Percentiles rank a stretch among this genome's conserved stretches.
Evolutionary conservation across 2,113 vertebrate genomes (phyloP).

Genomic region (Rhynchopsitta pachyrhyncha): DNA sequence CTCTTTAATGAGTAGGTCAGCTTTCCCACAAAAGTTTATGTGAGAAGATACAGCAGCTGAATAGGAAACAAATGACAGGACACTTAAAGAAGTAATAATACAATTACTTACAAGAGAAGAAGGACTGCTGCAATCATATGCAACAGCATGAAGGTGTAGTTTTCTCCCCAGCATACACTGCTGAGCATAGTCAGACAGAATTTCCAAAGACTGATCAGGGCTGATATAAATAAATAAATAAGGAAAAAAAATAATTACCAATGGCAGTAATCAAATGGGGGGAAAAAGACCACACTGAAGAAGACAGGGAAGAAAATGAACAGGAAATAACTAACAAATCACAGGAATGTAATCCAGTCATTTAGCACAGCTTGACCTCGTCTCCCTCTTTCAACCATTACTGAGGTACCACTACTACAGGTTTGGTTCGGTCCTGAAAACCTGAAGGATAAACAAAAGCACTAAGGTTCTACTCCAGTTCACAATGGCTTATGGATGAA

Average conservation of each 20-base stretch:
- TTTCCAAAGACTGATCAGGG: constrained; percentile 77
- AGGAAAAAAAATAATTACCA: background rate
- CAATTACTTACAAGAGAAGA: constrained; percentile 69
- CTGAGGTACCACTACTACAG: background rate
- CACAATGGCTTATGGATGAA: background rate
- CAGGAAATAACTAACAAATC: background rate
- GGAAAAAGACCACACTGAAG: background rate
- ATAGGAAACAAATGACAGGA: background rate
- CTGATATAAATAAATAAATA: constrained; percentile 52
- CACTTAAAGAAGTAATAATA: background rate
- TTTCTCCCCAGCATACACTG: constrained; percentile 67
- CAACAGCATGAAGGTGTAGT: constrained; percentile 68
- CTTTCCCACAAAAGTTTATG: background rate
- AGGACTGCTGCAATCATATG: constrained; percentile 71
- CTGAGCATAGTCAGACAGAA: constrained; percentile 73
- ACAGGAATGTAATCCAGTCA: background rate
- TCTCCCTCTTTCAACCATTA: background rate
- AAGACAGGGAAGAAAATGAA: background rate
- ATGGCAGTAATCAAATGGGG: background rate
- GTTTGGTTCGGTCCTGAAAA: background rate
- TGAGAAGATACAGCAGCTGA: background rate
- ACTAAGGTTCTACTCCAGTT: background rate
- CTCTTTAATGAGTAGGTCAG: background rate
- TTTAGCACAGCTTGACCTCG: background rate
- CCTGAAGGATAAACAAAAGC: background rate